Evolutionary conservation across 2,888 invertebrate genomes (phyloP).

Genomic region (Andrena hattorfiana): DNA sequence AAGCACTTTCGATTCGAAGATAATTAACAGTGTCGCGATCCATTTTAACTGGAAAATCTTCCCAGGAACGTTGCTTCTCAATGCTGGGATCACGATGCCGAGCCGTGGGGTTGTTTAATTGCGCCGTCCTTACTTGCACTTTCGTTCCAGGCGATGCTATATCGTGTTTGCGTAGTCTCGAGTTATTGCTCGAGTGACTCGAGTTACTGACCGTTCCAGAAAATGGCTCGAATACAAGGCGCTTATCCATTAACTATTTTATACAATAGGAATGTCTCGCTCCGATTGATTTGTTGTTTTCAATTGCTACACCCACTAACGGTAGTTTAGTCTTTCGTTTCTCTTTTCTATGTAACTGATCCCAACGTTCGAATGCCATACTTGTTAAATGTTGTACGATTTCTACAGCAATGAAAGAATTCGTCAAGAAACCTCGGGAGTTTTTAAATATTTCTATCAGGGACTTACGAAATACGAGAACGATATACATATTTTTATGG

Average conservation of each 20-base stretch:
- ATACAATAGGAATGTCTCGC: slow-evolving; percentile 4
- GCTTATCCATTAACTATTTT: background rate
- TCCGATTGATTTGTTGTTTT: slow-evolving; percentile 27
- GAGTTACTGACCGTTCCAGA: slow-evolving; percentile 25
- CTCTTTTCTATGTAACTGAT: background rate
- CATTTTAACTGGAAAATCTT: slow-evolving; percentile 33
- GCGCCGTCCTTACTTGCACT: slow-evolving; percentile 51
- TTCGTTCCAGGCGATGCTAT: slow-evolving; percentile 35
- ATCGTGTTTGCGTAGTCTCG: slow-evolving; percentile 22
- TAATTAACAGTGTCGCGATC: slow-evolving; percentile 32
- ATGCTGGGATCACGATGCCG: slow-evolving; percentile 18
- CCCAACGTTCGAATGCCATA: background rate
- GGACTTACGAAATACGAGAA: too few relatives aligned
- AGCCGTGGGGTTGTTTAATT: slow-evolving; percentile 44
- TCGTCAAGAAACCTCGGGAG: too few relatives aligned
- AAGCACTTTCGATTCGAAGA: slow-evolving; percentile 12
- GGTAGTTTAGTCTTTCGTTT: background rate
- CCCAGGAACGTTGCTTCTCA: slow-evolving; percentile 43
- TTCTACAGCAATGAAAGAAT: too few relatives aligned
- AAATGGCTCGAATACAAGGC: slow-evolving; percentile 24
- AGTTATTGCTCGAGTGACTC: slow-evolving; percentile 32
- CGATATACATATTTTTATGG: too few relatives aligned
- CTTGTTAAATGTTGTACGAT: background rate
- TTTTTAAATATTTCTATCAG: too few relatives aligned
- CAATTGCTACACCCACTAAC: background rate